Conservation (phyloP, 2,797 vertebrate genomes). For the Pitangus sulphuratus region DNA sequence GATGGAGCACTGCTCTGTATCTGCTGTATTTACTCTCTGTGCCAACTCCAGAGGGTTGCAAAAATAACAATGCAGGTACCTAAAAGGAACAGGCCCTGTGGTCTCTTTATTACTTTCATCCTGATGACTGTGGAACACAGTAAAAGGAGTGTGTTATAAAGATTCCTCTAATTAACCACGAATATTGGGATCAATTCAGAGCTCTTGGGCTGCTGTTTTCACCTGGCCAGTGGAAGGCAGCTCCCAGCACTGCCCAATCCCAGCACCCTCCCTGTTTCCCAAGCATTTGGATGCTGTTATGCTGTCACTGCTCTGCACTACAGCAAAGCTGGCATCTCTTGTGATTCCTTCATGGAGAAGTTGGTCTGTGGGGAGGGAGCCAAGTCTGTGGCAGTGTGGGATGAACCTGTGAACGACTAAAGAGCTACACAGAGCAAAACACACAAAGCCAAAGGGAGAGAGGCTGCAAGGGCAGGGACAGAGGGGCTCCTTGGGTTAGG, state of each 20-base stretch:
- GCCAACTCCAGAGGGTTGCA: not conserved
- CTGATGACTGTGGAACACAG: not conserved
- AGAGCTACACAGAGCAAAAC: not conserved
- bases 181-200: conserved; percentile 33
- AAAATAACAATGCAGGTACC: not conserved
- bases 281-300: conserved; percentile 40
- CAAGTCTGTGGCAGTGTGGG: not conserved
- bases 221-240: conserved; percentile 21
- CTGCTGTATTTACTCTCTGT: not conserved
- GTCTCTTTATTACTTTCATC: not conserved
- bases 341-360: conserved; percentile 30
- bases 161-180: conserved; percentile 22
- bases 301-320: conserved; percentile 27
- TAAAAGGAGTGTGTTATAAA: not conserved
- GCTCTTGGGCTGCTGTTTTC: conserved; percentile 15
- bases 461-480: not conserved
- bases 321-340: conserved; percentile 34
- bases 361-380: not conserved
- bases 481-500: not conserved
- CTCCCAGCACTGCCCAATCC: conserved; percentile 24
- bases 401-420: not conserved
- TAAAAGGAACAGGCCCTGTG: not conserved
- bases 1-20: not conserved
- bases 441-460: not conserved
- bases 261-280: conserved; percentile 18